Percentiles rank a stretch among this genome's conserved stretches.
phyloP scores from a whole-genome alignment of 30 jellyfish, hydroid and myxozoan genomes.

The Phacellophora camtschatica region DNA sequence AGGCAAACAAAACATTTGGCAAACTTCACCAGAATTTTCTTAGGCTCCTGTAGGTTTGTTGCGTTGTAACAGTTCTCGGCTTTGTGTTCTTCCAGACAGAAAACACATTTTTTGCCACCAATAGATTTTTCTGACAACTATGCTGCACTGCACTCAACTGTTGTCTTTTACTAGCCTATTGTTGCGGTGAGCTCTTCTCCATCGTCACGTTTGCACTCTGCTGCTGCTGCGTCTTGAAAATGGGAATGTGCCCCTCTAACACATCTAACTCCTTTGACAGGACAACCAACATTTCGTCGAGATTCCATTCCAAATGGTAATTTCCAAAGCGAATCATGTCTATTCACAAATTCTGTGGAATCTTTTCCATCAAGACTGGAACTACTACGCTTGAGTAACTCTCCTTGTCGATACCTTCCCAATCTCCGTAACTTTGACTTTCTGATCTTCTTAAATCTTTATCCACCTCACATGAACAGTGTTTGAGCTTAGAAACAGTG shows the following conservation, averaged over 20 bases:
- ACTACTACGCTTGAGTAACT: constrained; percentile 13
- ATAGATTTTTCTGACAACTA: neutral
- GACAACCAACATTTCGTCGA: neutral
- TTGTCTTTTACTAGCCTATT: neutral
- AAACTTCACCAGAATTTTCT: neutral
- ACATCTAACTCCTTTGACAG: constrained; percentile 10
- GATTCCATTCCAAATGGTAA: neutral
- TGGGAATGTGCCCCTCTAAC: constrained; percentile 24
- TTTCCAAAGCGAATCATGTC: no score
- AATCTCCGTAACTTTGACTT: no score
- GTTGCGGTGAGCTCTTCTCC: neutral
- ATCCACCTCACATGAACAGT: no score
- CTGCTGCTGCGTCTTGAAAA: neutral
- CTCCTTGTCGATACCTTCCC: neutral
- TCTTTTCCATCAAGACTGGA: neutral
- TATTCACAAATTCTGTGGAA: neutral
- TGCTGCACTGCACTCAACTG: constrained; percentile 3
- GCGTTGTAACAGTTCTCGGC: constrained; percentile 26
- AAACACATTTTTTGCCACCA: constrained; percentile 16
- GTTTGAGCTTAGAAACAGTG: no score
- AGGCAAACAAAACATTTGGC: constrained; percentile 22
- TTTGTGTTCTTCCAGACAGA: constrained; percentile 12
- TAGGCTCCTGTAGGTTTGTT: neutral
- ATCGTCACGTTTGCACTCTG: neutral
- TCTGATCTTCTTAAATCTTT: no score